Conservation (phyloP, 2,113 vertebrate genomes). For the Empidonax traillii region DNA sequence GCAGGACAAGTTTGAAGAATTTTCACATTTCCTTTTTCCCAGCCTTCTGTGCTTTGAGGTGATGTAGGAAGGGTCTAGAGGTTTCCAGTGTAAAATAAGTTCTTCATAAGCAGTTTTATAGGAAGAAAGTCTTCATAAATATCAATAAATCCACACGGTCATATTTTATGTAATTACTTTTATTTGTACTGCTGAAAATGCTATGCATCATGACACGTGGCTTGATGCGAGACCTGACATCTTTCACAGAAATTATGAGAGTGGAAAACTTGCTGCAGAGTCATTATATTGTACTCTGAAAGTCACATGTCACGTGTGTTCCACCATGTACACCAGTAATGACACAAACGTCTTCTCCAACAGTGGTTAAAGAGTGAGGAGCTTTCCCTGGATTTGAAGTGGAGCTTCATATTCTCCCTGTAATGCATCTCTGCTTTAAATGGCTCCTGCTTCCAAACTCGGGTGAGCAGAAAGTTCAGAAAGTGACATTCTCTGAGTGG, state of each 20-base stretch:
- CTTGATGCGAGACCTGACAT: neutral
- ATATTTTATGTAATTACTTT: neutral
- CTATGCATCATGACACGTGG: neutral
- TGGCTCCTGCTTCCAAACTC: conserved; percentile 5
- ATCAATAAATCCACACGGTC: neutral
- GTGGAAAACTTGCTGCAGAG: neutral
- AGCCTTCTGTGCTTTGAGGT: neutral
- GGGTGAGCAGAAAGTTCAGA: neutral
- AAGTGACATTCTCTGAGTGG: neutral
- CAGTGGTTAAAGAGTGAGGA: neutral
- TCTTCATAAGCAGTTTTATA: neutral
- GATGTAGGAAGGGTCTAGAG: neutral
- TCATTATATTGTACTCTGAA: neutral
- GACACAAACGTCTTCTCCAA: neutral
- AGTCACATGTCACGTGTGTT: neutral
- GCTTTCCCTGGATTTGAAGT: neutral
- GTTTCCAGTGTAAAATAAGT: neutral
- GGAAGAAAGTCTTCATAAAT: neutral
- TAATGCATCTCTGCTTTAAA: neutral
- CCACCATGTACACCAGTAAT: neutral
- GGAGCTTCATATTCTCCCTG: neutral
- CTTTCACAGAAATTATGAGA: neutral
- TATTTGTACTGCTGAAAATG: neutral
- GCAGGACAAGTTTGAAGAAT: neutral
- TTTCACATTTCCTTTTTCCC: neutral